These are phyloP conservation scores for Amblyjoppa proteus DNA, from an alignment of 2,888 invertebrate genomes.

Conservation along the genomic window DNA sequence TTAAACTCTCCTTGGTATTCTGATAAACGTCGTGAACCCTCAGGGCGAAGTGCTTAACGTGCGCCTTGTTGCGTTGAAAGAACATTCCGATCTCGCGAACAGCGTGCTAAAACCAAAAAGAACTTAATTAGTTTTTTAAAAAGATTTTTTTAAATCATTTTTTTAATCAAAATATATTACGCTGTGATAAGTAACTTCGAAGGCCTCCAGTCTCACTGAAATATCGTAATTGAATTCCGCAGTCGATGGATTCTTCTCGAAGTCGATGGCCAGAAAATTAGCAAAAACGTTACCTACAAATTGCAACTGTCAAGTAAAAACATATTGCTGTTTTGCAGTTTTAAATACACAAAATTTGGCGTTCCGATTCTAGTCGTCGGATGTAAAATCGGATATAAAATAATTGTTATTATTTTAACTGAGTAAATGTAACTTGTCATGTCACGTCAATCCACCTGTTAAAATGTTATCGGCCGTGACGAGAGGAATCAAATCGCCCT, in stretches of 20 bases:
- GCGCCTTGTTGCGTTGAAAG: conserved; percentile 87
- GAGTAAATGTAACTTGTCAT: neutral
- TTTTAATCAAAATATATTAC: conserved; percentile 84
- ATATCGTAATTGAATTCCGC: conserved; percentile 90
- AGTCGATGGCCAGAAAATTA: conserved; percentile 91
- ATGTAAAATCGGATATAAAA: neutral
- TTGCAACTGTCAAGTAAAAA: no score
- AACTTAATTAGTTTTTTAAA: conserved; percentile 45
- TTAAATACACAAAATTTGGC: neutral
- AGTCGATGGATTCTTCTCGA: conserved; percentile 90
- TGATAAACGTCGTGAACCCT: conserved; percentile 75
- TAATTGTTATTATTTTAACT: no score
- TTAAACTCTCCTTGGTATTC: conserved; percentile 82
- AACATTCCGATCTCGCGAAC: conserved; percentile 90
- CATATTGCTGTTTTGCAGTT: neutral
- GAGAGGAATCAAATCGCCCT: conserved; percentile 90
- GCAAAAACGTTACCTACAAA: conserved; percentile 87
- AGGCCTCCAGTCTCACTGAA: conserved; percentile 89
- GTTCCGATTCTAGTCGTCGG: neutral
- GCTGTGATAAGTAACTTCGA: conserved; percentile 92
- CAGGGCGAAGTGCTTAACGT: conserved; percentile 84
- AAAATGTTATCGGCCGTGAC: conserved; percentile 88
- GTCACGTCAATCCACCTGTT: conserved; percentile 82
- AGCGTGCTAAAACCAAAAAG: conserved; percentile 87
- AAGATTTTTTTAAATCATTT: neutral